phyloP scores from a whole-genome alignment of 1,140 invertebrate species.

The Cephus cinctus region DNA sequence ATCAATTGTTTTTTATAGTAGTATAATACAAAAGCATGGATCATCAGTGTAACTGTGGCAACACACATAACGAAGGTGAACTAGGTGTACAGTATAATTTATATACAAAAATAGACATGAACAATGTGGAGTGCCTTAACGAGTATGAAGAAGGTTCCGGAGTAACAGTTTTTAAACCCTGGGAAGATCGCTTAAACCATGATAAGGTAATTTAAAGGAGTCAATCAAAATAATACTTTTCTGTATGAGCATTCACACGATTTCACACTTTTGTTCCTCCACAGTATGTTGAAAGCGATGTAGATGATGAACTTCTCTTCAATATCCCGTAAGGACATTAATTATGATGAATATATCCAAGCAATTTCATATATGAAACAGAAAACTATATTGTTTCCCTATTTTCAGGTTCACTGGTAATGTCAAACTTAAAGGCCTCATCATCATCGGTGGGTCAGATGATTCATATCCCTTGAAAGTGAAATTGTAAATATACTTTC shows the following conservation, averaged over 20 bases:
- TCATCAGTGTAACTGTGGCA: constrained; percentile 35
- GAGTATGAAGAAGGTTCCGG: constrained; percentile 83
- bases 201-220: constrained; percentile 62
- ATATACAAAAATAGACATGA: constrained; percentile 84
- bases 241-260: no score
- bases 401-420: constrained; percentile 81
- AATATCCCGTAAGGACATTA: constrained; percentile 79
- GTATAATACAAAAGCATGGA: constrained; percentile 32
- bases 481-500: constrained; percentile 73
- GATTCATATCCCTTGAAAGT: constrained; percentile 80
- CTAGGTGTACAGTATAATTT: constrained; percentile 85
- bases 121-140: constrained; percentile 90
- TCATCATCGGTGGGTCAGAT: constrained; percentile 83
- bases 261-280: constrained; percentile 46
- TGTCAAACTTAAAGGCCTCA: constrained; percentile 92
- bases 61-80: constrained; percentile 54
- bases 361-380: no score
- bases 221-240: constrained; percentile 11
- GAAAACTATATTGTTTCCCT: constrained; percentile 17
- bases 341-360: not conserved
- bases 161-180: constrained; percentile 87
- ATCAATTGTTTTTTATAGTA: no score
- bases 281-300: constrained; percentile 93
- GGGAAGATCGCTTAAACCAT: constrained; percentile 80
- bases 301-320: constrained; percentile 90